These are phyloP conservation scores for Rhagonycha lutea DNA, from an alignment of 2,888 invertebrate genomes.

Conservation along the genomic window DNA sequence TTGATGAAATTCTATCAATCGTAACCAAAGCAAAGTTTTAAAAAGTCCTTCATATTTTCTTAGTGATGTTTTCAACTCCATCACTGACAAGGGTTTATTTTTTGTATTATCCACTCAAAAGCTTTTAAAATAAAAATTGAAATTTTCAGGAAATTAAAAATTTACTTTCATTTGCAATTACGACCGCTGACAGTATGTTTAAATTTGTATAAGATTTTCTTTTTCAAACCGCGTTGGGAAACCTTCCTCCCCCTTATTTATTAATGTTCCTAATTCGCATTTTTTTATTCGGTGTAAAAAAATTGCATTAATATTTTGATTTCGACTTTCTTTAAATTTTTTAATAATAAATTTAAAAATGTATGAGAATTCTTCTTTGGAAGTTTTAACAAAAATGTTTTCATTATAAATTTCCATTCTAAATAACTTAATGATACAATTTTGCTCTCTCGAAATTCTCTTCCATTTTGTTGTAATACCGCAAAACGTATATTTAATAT, in stretches of 20 bases:
- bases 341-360: background rate
- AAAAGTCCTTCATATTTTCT: background rate
- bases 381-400: background rate
- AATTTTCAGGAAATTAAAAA: background rate
- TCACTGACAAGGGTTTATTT: background rate
- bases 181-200: background rate
- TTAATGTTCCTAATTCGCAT: background rate
- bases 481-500: background rate
- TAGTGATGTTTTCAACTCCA: background rate
- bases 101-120: background rate
- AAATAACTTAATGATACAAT: background rate
- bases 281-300: background rate
- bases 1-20: constrained; percentile 31
- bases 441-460: background rate
- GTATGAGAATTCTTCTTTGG: background rate
- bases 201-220: background rate
- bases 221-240: background rate
- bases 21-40: constrained; percentile 23
- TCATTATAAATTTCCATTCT: background rate
- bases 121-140: background rate
- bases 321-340: background rate
- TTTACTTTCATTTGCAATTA: background rate
- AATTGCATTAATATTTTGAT: background rate
- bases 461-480: background rate
- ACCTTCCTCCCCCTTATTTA: background rate